Conservation (phyloP, 2,888 invertebrate species). For the Malthinus seriepunctatus region DNA sequence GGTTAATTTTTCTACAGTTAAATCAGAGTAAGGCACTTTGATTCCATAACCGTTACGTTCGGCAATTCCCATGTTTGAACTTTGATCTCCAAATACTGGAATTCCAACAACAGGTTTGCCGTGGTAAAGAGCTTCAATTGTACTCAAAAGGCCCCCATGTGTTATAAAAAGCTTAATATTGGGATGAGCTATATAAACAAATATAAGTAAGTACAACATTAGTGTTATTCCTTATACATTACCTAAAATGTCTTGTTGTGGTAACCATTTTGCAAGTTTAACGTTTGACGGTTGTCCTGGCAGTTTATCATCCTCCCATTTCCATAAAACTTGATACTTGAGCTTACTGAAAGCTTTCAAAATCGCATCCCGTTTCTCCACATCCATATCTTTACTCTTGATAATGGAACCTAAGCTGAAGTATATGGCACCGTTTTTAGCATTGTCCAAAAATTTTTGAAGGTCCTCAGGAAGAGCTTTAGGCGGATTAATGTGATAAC, state of each 20-base stretch:
- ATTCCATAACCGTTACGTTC: constrained; percentile 2
- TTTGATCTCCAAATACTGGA: constrained; percentile 14
- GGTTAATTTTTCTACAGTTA: constrained; percentile 8
- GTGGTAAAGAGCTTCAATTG: constrained; percentile 15
- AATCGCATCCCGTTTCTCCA: constrained; percentile 16
- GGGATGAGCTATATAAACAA: constrained; percentile 17
- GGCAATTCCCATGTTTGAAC: constrained; percentile 6
- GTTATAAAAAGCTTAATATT: constrained; percentile 20
- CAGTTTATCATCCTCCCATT: constrained; percentile 26
- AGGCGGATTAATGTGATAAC: constrained; percentile 30
- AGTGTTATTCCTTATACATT: background rate
- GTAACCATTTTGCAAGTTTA: constrained; percentile 34
- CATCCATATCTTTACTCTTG: constrained; percentile 17
- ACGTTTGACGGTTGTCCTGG: constrained; percentile 31
- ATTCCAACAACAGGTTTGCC: constrained; percentile 11
- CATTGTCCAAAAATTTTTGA: constrained; percentile 27
- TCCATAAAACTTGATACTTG: constrained; percentile 30
- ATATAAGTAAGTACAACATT: no score
- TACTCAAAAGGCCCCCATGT: constrained; percentile 20
- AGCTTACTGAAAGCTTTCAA: constrained; percentile 23
- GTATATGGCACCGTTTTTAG: constrained; percentile 29
- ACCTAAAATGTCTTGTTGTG: constrained; percentile 34
- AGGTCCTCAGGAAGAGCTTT: constrained; percentile 29
- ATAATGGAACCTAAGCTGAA: constrained; percentile 34
- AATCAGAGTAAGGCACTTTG: background rate